Evolutionary conservation across 2,113 vertebrate genomes (phyloP), one percentile per base, ranked within the genome.

Genomic region (Papio anubis): DNA sequence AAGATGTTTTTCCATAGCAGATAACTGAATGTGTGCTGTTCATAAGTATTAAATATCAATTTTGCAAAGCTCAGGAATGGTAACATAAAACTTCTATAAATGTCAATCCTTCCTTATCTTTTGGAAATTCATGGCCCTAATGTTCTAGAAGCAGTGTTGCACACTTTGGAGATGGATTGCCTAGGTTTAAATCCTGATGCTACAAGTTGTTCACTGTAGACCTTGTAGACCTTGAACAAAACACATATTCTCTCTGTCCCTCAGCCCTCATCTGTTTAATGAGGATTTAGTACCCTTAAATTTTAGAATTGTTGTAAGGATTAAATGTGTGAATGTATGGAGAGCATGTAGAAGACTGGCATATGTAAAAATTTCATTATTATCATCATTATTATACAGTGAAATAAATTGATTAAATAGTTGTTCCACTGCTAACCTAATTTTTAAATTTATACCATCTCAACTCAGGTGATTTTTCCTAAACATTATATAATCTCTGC

Each of bases 381-480:
- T 38, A 57, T 88, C 48, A 16, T 75, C 43, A 45, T 70, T 84
- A 32, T 94, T 90, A 80, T 82, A 5, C 25, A 81, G 40, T 92
- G n/a, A 94, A 97, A 94, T 83, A 94, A 73, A 21, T 45, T 18
- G 43, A 75, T 52, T 38, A 35, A 83, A 72, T 82, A 59, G n/a
- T 89, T 91, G 18, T 85, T 55, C 1, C 76, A 93, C 52, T 95
- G 17, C 8, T 96, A 20, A 96, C 81, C 40, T 9, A 43, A 43
- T 43, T 98, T 97, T 96, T 48, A 83, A 79, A 3, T 97, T 96
- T 93, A 14, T 8, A 73, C 4, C 52, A 61, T 68, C 32, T 96
- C 48, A 94, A 18, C 64, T 96, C 94, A 82, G 32, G 1, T 90
- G 8, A 21, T 88, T 97, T 18, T 25, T 66, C 81, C 52, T 73